Evolutionary conservation across 2,888 invertebrate species (phyloP).

Genomic region (Caenorhabditis uteleia): DNA sequence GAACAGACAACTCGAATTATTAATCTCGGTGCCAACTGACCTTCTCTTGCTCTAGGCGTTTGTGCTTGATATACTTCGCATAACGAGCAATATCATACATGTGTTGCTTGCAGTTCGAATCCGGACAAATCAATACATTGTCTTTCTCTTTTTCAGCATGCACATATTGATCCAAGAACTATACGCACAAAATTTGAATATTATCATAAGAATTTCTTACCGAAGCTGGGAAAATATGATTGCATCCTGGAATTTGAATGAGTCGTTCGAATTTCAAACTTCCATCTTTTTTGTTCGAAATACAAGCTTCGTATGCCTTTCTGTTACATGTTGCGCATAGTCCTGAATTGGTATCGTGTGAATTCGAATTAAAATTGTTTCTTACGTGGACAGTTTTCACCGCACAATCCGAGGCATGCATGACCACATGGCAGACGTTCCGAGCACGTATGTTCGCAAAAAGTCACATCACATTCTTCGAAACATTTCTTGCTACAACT

Average conservation of each 20-base stretch:
- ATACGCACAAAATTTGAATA: constrained; percentile 1
- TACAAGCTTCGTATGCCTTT: constrained; percentile 56
- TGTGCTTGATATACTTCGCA: constrained; percentile 15
- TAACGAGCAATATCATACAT: constrained; percentile 14
- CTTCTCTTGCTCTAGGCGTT: constrained; percentile 3
- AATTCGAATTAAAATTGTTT: neutral
- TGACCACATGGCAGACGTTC: constrained; percentile 74
- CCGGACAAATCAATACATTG: constrained; percentile 5
- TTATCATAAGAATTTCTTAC: constrained; percentile 7
- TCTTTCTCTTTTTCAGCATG: neutral
- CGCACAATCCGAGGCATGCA: constrained; percentile 79
- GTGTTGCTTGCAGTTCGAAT: neutral
- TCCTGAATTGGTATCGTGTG: constrained; percentile 7
- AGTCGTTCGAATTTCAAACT: constrained; percentile 25
- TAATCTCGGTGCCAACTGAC: neutral
- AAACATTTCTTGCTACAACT: constrained; percentile 69
- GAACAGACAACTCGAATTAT: neutral
- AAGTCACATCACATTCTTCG: constrained; percentile 69
- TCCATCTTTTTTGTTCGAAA: neutral
- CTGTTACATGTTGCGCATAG: constrained; percentile 75
- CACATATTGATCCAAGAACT: constrained; percentile 18
- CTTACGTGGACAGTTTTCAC: constrained; percentile 75
- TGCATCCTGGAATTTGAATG: constrained; percentile 41
- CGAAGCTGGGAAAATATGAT: constrained; percentile 34
- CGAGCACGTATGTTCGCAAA: constrained; percentile 71